Base-by-base conservation (phyloP, 2,113 vertebrate species). In the Oreocharis arfaki region DNA sequence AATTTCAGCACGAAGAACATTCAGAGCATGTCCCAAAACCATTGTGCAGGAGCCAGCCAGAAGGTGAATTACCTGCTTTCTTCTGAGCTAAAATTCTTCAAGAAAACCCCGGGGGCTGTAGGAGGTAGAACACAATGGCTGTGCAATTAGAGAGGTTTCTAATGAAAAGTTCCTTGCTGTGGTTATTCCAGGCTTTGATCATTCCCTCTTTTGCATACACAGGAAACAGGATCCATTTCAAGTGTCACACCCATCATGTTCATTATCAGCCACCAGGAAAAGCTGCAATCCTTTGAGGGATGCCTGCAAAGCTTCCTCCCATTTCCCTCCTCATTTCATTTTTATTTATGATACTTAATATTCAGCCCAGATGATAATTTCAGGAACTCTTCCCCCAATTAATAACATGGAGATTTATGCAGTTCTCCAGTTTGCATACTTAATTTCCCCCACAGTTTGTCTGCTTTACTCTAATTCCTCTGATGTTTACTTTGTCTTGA, bases 371-470 rank as follows among this genome's bases (percentile, higher is more conserved):
- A 71, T 49, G 56, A 77, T 83, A 75, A 96, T 95, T 96, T 89
- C 88, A 96, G 91, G 85, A 97, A 96, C 89, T 82, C 86, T 82
- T 82, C 89, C 70, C 71, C 63, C 78, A 55, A 87, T 93, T 97
- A 97, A 97, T 93, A 81, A 94, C 79, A 97, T 97, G 97, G 89
- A 98, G 97, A 98, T 98, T 81, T 94, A 97, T 97, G 96, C 97
- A 74, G 64, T 41, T 93, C 81, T 95, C 75, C 79, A 35, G 69
- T 97, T 96, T 95, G 95, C 94, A 97, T 97, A 95, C 90, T 30
- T 96, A 94, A 97, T 97, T 97, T 95, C 56, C 89, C 84, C 90
- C 73, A 46, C 69, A 92, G 87, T 94, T 94, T 94, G 73, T 28
- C 93, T 96, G 90, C 93, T 96, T 96, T 90, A 80, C 91, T 80